Base-by-base conservation (phyloP, 2,797 vertebrate genomes). In the Rhodeus uyekii region DNA sequence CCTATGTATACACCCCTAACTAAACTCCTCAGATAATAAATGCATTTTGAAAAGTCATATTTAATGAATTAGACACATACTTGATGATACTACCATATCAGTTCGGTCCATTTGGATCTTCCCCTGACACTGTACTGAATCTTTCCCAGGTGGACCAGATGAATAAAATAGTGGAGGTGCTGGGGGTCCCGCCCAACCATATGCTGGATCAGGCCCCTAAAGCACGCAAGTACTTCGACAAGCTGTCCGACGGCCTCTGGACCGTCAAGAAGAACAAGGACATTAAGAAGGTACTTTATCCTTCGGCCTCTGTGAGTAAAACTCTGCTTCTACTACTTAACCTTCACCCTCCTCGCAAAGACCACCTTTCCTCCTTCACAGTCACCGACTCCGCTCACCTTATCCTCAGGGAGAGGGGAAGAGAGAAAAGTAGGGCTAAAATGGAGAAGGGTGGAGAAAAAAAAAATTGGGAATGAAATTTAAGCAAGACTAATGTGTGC, bases 141-240 rank as follows among this genome's bases (percentile, higher is more conserved):
- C 63, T 65, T 29, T 19, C 55, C 14, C 87, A 97, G 97, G 96
- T 97, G 63, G 97, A 98, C 93, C 97, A 98, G 94, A 98, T 98
- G 97, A 97, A 96, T 93, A 96, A 97, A 88, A 98, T 98, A 48
- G 97, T 98, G 88, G 97, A 98, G 91, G 97, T 98, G 78, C 90
- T 98, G 85, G 97, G 97, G 24, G 95, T 97, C 81, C 97, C 97
- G 0, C 97, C 97, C 19, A 95, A 95, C 85, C 96, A 97, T 94
- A 98, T 98, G 97, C 88, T 97, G 89, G 97, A 98, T 81, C 95
- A 97, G 92, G 97, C 97, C 60, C 97, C 97, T 85, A 98, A 98
- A 93, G 96, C 97, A 87, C 95, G 97, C 65, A 98, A 98, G 89
- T 98, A 97, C 90, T 98, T 98, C 88, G 97, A 98, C 91, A 96